Base-by-base conservation (phyloP, 2,888 invertebrate species). In the Brachylomia viminalis region DNA sequence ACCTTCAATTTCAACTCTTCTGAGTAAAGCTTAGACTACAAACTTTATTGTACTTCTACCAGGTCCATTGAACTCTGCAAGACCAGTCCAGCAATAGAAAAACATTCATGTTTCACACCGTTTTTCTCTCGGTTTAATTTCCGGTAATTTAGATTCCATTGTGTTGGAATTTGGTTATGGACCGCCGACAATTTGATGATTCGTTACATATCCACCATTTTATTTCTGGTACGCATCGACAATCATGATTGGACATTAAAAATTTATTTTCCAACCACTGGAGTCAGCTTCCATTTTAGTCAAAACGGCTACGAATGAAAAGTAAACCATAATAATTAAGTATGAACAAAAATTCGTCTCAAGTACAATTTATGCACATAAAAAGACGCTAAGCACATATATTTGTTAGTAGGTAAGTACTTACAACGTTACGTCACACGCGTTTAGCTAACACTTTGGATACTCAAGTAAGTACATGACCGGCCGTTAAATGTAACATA, bases 401-500 rank as follows among this genome's bases (percentile, higher is more conserved):
- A 80, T 74, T 74, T 30, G 33, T 64, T n/a, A 20, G 30, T 69
- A 65, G 33, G 30, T 47, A 65, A 45, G 38, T 61, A 38, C 49
- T 54, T 59, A 84, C 33, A n/a, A 54, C 42, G 27, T 80, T 27
- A 84, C 85, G 74, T 73, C 69, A 80, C 54, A 7, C 66, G 69
- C 61, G 58, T 77, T 83, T 66, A 79, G 59, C 62, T 54, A 75
- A 78, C 67, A 74, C 61, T 75, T 86, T 61, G 66, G 58, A 54
- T 30, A 68, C 61, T 64, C 8, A 75, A 69, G 70, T 56, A 75
- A 69, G 70, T 56, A 68, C 70, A 86, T 69, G 58, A 38, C 23
- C 15, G 38, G 47, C 74, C 79, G 61, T 84, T 77, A 86, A 70
- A 77, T 30, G 15, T 47, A 38, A 58, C 59, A 76, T 86, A 75